Evolutionary conservation across 2,113 vertebrate species (phyloP), one percentile per base, ranked within the genome.

Genomic region (Sceloporus undulatus): DNA sequence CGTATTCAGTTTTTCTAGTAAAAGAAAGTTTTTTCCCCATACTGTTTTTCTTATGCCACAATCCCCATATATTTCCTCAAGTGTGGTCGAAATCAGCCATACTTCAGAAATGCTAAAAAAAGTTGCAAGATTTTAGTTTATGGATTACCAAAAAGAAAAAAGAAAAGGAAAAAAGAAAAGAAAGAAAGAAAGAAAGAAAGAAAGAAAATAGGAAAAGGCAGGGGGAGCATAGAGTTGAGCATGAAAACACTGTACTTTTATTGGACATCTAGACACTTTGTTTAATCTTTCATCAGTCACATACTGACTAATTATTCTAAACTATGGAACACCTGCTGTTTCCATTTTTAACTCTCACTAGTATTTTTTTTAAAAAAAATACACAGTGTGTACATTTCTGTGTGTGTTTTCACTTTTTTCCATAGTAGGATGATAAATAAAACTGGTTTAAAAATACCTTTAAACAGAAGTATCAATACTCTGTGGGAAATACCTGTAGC

Each of bases 221-320:
- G 42, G 42, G 42, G 42, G 6, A 48, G 42, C 79, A 90, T 65
- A 81, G 10, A 89, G n/a, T 70, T 89, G 79, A 66, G 9, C 85
- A 74, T 85, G 84, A 86, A 87, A 89, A 90, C 40, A 80, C 5
- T 0, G 0, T 78, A 65, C 92, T 92, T 92, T 52, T 84, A n/a
- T 86, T 92, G 70, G 87, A 29, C 0, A 27, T 23, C 89, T 75
- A 92, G 10, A 76, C 54, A 56, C 56, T 74, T 14, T 73, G 34
- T 84, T 73, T 75, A 68, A 1, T 90, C 87, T 90, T 88, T 92
- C 77, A 92, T 91, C 89, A 91, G 16, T 70, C 9, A n/a, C 48
- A 84, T 75, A 9, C 68, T 4, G 1, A 56, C 81, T 87, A 76
- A 48, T 79, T 90, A 85, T 92, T 83, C 6, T 83, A 89, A 91